A percentile compares a stretch with the other conserved stretches of the same genome.
Conservation (phyloP, 2,113 vertebrate genomes). For the Channa argus region DNA sequence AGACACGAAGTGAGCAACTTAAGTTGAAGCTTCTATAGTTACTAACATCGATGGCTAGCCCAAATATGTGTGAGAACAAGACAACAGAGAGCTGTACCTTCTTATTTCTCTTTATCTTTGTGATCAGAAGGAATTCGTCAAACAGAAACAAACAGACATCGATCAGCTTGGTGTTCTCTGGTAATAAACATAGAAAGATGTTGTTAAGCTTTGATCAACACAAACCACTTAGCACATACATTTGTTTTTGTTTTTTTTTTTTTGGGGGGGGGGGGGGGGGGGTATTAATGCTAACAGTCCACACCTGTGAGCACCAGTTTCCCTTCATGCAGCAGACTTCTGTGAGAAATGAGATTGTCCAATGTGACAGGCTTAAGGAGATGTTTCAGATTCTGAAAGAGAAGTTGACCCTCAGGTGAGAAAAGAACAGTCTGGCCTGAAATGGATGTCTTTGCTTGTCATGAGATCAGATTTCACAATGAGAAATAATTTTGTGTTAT, state of each 20-base stretch:
- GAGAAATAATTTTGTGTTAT: background rate
- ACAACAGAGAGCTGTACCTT: conserved; percentile 76
- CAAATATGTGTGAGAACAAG: background rate
- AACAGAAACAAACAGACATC: conserved; percentile 92
- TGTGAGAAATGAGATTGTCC: conserved; percentile 89
- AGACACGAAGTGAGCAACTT: background rate
- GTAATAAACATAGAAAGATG: conserved; percentile 21
- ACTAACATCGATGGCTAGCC: rapidly evolving
- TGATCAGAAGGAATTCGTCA: conserved; percentile 92
- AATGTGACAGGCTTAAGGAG: conserved; percentile 86
- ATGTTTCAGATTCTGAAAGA: conserved; percentile 88
- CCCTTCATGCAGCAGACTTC: conserved; percentile 88
- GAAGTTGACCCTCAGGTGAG: background rate
- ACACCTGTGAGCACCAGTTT: conserved; percentile 87
- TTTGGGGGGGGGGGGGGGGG: too few species aligned
- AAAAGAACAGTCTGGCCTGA: background rate
- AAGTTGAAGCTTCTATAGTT: background rate
- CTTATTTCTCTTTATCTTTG: conserved; percentile 90
- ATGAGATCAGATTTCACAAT: conserved; percentile 6
- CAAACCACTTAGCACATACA: background rate
- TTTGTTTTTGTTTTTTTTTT: too few species aligned
- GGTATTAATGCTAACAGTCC: background rate
- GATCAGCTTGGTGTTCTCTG: conserved; percentile 89
- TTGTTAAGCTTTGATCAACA: background rate
- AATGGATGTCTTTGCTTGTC: conserved; percentile 1